Evolutionary conservation across 2,113 vertebrate species (phyloP), one percentile per base, ranked within the genome.

Genomic region (Triplophysa dalaica): DNA sequence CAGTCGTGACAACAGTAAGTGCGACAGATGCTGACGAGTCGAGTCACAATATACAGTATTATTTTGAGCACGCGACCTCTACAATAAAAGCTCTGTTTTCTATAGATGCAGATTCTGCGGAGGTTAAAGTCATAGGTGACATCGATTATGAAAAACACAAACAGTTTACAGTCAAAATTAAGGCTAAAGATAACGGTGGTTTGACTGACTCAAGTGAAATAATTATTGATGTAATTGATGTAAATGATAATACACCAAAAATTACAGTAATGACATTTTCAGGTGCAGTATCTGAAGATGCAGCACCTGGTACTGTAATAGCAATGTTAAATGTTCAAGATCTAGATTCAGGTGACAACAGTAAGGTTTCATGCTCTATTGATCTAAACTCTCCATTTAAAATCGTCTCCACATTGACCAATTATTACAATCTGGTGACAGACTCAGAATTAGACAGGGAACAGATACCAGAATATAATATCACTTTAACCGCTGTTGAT

Each of bases 401-500:
- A 88, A 91, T 92, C 1, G 88, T 88, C 24, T 81, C 87, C 0
- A 85, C 92, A 0, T 86, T 90, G 0, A 60, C 84, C 0, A 91
- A 92, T 88, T 93, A 92, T 81, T 94, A 92, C 70, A 93, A 85
- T 19, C 77, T 94, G n/a, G 76, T 94, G 0, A 91, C 92, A 41
- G 88, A 92, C 8, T 85, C 89, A 14, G 84, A 82, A 68, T 88
- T 98, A 10, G 95, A 98, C 63, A 90, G 95, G 3, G 96, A 98
- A 85, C 87, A 91, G 2, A 85, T 84, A 1, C 84, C 91, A 0
- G 94, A 92, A 12, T 97, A 96, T 83, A 96, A 95, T 17, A 90
- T 94, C 68, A 93, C 92, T 4, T 88, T 94, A 65, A 92, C 84
- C n/a, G 90, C 91, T 29, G 80, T 74, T 4, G 93, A 94, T 22